These are phyloP conservation scores for Oncorhynchus kisutch DNA, from an alignment of 2,113 vertebrate species.

Conservation along the genomic window DNA sequence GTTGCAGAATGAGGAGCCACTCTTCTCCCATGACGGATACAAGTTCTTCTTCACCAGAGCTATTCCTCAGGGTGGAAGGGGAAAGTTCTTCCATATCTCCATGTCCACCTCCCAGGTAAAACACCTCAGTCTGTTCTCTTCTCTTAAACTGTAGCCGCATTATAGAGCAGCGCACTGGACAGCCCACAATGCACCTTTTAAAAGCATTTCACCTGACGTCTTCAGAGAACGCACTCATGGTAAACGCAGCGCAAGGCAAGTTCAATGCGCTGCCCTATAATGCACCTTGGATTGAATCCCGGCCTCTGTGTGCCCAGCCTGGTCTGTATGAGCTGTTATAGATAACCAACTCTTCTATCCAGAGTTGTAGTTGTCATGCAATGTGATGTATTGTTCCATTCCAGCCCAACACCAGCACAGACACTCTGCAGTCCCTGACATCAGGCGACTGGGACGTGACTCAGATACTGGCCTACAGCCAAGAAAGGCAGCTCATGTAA, in stretches of 20 bases:
- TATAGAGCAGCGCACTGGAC: too few species aligned
- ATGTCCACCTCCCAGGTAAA: constrained; percentile 88
- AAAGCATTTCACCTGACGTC: too few species aligned
- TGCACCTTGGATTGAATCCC: too few species aligned
- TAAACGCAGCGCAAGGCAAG: too few species aligned
- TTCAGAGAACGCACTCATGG: too few species aligned
- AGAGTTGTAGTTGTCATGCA: not conserved
- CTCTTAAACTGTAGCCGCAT: not conserved
- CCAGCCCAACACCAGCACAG: constrained; percentile 88
- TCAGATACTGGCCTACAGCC: constrained; percentile 87
- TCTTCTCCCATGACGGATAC: constrained; percentile 88
- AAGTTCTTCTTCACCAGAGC: constrained; percentile 95
- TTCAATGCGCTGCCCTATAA: too few species aligned
- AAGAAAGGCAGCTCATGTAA: constrained; percentile 88
- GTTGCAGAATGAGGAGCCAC: constrained; percentile 86
- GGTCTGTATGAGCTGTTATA: too few species aligned
- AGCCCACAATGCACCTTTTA: too few species aligned
- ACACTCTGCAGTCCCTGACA: constrained; percentile 90
- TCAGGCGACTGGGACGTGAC: constrained; percentile 97
- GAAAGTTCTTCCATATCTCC: constrained; percentile 93
- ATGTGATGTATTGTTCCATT: constrained; percentile 32
- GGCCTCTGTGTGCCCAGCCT: too few species aligned
- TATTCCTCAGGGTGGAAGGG: constrained; percentile 89
- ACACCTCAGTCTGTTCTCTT: not conserved
- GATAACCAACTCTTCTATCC: not conserved